These are phyloP conservation scores for Pyxicephalus adspersus DNA, from an alignment of 2,113 vertebrate genomes.

Conservation along the genomic window DNA sequence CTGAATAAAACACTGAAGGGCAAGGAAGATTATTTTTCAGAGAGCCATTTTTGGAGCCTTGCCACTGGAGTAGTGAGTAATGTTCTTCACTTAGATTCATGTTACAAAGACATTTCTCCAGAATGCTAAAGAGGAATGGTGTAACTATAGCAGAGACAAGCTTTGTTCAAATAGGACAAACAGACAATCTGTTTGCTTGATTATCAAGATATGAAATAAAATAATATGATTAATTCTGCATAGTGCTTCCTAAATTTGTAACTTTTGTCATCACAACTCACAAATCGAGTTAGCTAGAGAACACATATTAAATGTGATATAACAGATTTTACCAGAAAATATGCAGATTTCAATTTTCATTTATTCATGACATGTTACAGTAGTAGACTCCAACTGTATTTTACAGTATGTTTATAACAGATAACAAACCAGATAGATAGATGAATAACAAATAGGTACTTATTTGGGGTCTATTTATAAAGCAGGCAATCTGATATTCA, in stretches of 20 bases:
- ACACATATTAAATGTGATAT: background rate
- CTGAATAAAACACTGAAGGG: slow-evolving; percentile 53
- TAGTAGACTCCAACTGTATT: too few species aligned
- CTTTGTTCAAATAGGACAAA: background rate
- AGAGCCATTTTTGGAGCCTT: slow-evolving; percentile 28
- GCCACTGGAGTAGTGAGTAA: slow-evolving; percentile 42
- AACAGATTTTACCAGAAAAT: background rate
- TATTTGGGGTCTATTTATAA: too few species aligned
- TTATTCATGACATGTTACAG: background rate
- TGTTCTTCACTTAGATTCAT: slow-evolving; percentile 45
- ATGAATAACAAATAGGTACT: too few species aligned
- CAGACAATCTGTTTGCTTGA: background rate
- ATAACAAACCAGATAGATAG: too few species aligned
- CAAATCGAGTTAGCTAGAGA: background rate
- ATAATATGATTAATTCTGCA: background rate
- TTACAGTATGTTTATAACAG: too few species aligned
- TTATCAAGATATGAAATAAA: background rate
- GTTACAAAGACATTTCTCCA: slow-evolving; percentile 46
- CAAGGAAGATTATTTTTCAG: slow-evolving; percentile 53
- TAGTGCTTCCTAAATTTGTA: background rate
- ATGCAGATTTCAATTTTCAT: background rate
- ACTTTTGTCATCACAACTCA: background rate
- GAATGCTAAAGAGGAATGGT: slow-evolving; percentile 40
- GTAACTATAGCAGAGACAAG: slow-evolving; percentile 22
- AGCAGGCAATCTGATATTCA: too few species aligned